A percentile compares a stretch with the other conserved stretches of the same genome.
phyloP scores from a whole-genome alignment of 2,113 vertebrate genomes.

The Grammomys dolichurus region DNA sequence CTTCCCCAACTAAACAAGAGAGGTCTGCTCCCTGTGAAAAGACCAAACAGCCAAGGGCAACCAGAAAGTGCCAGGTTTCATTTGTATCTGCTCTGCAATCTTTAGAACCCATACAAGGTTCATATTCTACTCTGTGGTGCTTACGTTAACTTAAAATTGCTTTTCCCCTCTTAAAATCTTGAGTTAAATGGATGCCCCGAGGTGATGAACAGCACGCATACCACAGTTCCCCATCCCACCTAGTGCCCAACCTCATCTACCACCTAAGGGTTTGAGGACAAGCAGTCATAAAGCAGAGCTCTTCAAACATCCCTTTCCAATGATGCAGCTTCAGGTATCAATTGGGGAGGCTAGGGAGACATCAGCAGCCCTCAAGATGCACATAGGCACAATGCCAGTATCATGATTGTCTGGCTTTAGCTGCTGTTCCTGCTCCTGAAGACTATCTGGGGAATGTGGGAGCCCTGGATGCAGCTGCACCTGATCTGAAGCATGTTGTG shows the following conservation, averaged over 20 bases:
- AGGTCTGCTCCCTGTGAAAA: neutral
- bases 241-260: neutral
- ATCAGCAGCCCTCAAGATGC: neutral
- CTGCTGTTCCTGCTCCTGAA: slow-evolving; percentile 11
- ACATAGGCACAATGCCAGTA: neutral
- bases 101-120: slow-evolving; percentile 16
- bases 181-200: slow-evolving; percentile 4
- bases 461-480: neutral
- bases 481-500: neutral
- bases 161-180: slow-evolving; percentile 44
- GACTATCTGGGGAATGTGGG: neutral
- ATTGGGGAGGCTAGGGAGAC: neutral
- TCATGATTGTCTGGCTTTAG: neutral
- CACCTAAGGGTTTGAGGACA: neutral
- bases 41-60: neutral
- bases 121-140: neutral
- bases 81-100: neutral
- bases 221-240: neutral
- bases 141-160: slow-evolving; percentile 52
- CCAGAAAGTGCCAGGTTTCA: neutral
- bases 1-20: neutral
- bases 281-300: slow-evolving; percentile 8
- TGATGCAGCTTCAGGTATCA: neutral
- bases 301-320: neutral
- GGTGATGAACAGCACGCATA: neutral